Percentiles rank a stretch among this genome's conserved stretches.
These are phyloP conservation scores for Pseudopodoces humilis DNA, from an alignment of 2,113 vertebrate genomes.

Conservation along the genomic window DNA sequence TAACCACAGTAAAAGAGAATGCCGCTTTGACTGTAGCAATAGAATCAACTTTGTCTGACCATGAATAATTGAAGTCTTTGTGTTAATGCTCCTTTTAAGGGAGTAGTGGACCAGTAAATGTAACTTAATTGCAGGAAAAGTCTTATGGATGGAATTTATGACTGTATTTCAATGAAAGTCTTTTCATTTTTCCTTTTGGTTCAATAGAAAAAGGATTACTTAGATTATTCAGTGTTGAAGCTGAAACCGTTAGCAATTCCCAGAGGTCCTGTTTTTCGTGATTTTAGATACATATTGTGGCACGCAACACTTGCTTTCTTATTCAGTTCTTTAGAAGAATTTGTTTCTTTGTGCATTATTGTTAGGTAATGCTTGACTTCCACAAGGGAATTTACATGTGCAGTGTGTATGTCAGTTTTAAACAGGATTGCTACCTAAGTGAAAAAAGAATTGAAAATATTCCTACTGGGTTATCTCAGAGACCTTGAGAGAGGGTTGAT, in stretches of 20 bases:
- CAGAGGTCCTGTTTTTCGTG: not conserved
- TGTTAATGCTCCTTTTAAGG: constrained; percentile 75
- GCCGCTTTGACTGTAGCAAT: constrained; percentile 75
- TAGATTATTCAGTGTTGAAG: constrained; percentile 50
- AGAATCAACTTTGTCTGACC: constrained; percentile 77
- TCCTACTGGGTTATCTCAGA: not conserved
- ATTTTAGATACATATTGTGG: not conserved
- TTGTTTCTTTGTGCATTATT: not conserved
- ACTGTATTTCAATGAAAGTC: constrained; percentile 71
- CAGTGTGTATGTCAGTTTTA: not conserved
- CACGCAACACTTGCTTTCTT: not conserved
- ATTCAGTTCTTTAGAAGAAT: not conserved
- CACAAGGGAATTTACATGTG: not conserved
- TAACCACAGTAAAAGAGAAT: constrained; percentile 76
- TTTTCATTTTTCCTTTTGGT: constrained; percentile 71
- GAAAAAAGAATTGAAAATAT: not conserved
- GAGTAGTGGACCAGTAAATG: constrained; percentile 75
- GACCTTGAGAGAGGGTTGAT: not conserved
- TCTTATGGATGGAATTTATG: constrained; percentile 72
- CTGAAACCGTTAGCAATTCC: constrained; percentile 54
- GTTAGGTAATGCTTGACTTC: not conserved
- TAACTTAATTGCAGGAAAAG: constrained; percentile 78
- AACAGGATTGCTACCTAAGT: not conserved
- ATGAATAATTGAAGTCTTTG: constrained; percentile 79
- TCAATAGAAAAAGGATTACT: constrained; percentile 68